Base-by-base conservation (phyloP, 1,140 invertebrate genomes). In the Hormaphis cornu region DNA sequence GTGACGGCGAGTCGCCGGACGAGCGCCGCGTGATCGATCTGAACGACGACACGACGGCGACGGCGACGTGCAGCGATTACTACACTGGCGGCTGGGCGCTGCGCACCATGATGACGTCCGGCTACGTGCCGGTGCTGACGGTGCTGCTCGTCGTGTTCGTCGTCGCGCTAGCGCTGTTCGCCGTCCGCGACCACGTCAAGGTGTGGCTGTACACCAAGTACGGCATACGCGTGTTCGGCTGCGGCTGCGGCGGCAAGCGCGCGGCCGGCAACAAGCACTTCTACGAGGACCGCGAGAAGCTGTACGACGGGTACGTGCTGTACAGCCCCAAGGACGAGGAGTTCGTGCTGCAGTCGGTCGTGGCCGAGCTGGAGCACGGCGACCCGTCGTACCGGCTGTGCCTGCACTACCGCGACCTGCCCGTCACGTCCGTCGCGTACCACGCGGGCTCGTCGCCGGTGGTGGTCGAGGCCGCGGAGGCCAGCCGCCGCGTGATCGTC, bases 261-360 rank as follows among this genome's bases (percentile, higher is more conserved):
- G 80, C n/a, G n/a, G n/a, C 69, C 6, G 78, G 76, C 14, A 76
- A 77, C 20, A 81, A 81, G 73, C 79, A 80, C 70, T 76, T 77
- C 56, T 85, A 83, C 74, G 87, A 89, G 75, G 89, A 91, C 72
- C 84, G 85, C 54, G 89, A 92, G 75, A 93, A 93, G 74, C 80
- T 92, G 12, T 96, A 93, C 78, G 95, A 97, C 76, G 92, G 90
- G 40, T 95, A 94, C 78, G 87, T 97, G 4, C 88, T 91, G 71
- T 95, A 97, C 80, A 93, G 90, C 71, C 89, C 90, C 20, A 91
- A 93, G 78, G 93, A 97, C 79, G 90, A 94, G 75, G 87, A 92
- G 75, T 92, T 93, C 76, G 89, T 95, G 0, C 81, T 89, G 28
- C 87, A 91, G 73, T 89, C 88, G 9, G 82, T 97, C 44, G 88